Conservation (phyloP, 2,888 invertebrate genomes). For the Carabus problematicus region DNA sequence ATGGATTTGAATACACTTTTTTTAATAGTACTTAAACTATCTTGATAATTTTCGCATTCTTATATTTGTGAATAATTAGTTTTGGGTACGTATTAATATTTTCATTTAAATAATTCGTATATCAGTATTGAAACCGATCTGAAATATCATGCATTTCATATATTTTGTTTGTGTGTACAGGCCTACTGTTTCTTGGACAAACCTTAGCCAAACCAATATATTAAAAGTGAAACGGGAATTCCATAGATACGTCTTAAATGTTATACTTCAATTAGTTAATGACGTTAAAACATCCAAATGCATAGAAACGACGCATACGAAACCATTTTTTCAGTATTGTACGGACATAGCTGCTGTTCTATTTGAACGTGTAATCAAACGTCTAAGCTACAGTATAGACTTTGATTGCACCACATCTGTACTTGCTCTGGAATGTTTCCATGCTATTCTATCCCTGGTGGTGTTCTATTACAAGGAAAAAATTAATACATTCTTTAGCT, state of each 20-base stretch:
- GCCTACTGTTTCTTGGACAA: slow-evolving; percentile 64
- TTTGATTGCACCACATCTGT: slow-evolving; percentile 66
- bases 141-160: background rate
- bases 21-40: too few species aligned
- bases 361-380: slow-evolving; percentile 59
- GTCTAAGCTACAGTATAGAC: slow-evolving; percentile 63
- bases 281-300: slow-evolving; percentile 56
- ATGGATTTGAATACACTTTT: too few species aligned
- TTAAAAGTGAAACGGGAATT: slow-evolving; percentile 64
- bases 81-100: too few species aligned
- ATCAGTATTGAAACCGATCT: too few species aligned
- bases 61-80: too few species aligned
- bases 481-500: slow-evolving; percentile 57
- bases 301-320: slow-evolving; percentile 51
- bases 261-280: slow-evolving; percentile 57
- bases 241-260: slow-evolving; percentile 65
- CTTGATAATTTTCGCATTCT: too few species aligned
- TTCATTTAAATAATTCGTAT: too few species aligned
- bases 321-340: slow-evolving; percentile 53
- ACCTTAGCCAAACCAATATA: slow-evolving; percentile 61
- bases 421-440: slow-evolving; percentile 67
- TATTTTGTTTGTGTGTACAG: slow-evolving; percentile 47
- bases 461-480: slow-evolving; percentile 55
- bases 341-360: slow-evolving; percentile 56
- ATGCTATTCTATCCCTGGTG: slow-evolving; percentile 58